A percentile compares a stretch with the other conserved stretches of the same genome.
These are phyloP conservation scores for Channa argus DNA, from an alignment of 2,113 vertebrate genomes.

Conservation along the genomic window DNA sequence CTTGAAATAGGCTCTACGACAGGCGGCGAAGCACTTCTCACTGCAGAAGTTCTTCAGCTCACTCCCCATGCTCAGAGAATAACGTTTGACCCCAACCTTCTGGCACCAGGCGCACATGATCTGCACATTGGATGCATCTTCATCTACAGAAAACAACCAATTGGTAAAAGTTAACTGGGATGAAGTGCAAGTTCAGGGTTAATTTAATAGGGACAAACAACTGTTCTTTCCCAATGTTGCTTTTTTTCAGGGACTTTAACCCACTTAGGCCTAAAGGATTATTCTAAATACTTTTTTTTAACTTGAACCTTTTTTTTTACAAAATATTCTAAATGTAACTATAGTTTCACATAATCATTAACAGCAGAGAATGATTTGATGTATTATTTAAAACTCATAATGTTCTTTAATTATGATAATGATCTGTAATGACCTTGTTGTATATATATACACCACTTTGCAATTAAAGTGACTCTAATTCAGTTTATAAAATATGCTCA, in stretches of 20 bases:
- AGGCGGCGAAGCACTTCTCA: slow-evolving; percentile 99
- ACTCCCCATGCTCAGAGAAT: slow-evolving; percentile 99
- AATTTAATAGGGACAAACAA: not conserved
- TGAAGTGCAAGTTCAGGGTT: not conserved
- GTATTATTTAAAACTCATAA: not conserved
- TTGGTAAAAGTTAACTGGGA: not conserved
- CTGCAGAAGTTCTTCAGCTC: slow-evolving; percentile 99
- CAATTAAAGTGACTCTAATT: slow-evolving; percentile 1
- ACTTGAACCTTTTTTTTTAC: not conserved
- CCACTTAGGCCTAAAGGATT: not conserved
- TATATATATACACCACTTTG: not conserved
- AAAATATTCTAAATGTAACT: too few species aligned
- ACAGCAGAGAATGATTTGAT: not conserved
- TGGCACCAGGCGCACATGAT: slow-evolving; percentile 99
- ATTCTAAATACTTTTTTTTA: not conserved
- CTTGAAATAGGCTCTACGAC: slow-evolving; percentile 98
- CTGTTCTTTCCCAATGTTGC: not conserved
- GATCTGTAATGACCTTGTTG: not conserved
- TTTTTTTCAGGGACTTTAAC: not conserved
- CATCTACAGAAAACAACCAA: slow-evolving; percentile 85
- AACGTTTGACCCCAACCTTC: slow-evolving; percentile 98
- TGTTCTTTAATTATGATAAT: not conserved
- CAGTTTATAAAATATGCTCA: not conserved
- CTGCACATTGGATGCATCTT: slow-evolving; percentile 97
- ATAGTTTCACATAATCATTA: not conserved